Conservation (phyloP, 2,797 vertebrate genomes). For the Glossophaga mutica region DNA sequence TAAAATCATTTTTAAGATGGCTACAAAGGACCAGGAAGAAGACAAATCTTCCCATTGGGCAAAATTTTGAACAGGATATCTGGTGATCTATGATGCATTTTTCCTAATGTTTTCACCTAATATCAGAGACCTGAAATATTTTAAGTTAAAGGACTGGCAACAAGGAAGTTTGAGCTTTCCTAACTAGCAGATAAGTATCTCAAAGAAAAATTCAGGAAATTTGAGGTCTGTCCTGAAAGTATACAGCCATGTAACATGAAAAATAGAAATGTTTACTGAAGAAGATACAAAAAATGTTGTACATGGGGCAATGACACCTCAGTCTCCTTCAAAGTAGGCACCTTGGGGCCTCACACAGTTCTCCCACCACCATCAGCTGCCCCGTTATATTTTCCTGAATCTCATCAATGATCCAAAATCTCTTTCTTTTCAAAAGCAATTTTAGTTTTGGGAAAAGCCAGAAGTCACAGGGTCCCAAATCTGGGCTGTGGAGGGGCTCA, state of each 20-base stretch:
- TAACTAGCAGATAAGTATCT: background rate
- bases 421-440: background rate
- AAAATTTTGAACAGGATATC: background rate
- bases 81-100: background rate
- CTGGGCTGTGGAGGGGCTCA: background rate
- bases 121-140: background rate
- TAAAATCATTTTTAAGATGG: background rate
- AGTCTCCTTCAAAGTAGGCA: background rate
- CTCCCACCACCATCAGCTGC: background rate
- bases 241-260: background rate
- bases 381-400: background rate
- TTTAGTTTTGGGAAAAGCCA: background rate
- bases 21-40: background rate
- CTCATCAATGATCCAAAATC: background rate
- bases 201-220: background rate
- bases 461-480: background rate
- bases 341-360: background rate
- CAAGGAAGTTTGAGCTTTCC: background rate
- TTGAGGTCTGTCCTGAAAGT: background rate
- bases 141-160: background rate
- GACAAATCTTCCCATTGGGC: background rate
- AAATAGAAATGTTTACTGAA: background rate
- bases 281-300: background rate
- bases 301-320: background rate
- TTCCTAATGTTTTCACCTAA: background rate